Percentiles rank a stretch among this genome's conserved stretches.
These are phyloP conservation scores for Acanthisitta chloris DNA, from an alignment of 2,113 vertebrate species.

Conservation along the genomic window DNA sequence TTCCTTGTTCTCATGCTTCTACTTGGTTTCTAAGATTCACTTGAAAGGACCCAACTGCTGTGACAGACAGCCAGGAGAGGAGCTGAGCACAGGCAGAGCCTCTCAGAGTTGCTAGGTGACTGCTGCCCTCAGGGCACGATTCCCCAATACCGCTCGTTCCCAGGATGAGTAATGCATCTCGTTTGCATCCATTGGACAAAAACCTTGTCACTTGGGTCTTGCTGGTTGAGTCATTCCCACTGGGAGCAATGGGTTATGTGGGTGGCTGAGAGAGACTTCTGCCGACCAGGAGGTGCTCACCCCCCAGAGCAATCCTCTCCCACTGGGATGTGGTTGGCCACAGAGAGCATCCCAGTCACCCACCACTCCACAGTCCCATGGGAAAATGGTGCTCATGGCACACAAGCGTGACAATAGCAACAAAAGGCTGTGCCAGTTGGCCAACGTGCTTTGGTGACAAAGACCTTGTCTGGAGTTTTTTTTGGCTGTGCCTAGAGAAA, in stretches of 20 bases:
- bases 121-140: neutral
- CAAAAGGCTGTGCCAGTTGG: neutral
- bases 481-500: neutral
- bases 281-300: neutral
- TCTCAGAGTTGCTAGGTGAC: neutral
- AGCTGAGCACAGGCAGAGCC: neutral
- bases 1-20: accelerated
- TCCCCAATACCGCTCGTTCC: neutral
- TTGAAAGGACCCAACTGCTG: neutral
- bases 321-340: accelerated
- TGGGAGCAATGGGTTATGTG: neutral
- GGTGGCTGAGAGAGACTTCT: neutral
- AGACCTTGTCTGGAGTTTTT: neutral
- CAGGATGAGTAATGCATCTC: neutral
- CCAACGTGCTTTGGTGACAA: accelerated
- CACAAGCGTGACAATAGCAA: too few relatives aligned
- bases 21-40: neutral
- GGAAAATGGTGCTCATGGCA: neutral
- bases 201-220: neutral
- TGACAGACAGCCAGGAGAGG: neutral
- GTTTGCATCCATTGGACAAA: neutral
- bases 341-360: neutral
- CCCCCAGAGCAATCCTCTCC: neutral
- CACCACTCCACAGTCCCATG: accelerated
- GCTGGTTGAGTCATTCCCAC: neutral